Evolutionary conservation across 2,888 invertebrate species (phyloP), one percentile per base, ranked within the genome.

Genomic region (Chymomyza procnemis): DNA sequence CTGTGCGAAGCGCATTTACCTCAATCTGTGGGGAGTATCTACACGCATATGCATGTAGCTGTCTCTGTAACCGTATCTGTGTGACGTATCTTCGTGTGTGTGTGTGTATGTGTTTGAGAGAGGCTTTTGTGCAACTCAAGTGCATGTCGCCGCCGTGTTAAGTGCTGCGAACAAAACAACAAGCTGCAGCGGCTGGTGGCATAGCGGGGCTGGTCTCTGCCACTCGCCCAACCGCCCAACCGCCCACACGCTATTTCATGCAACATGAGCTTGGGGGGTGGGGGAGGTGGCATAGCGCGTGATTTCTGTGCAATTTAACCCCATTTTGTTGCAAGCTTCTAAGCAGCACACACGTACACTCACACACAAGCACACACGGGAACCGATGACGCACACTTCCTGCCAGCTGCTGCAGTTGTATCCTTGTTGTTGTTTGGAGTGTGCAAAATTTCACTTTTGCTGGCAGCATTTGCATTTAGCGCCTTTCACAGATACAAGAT

Each of bases 61-160:
- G 16, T 50, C 55, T 57, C 22, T 21, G 60, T 16, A 52, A 14
- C 6, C 66, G 60, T n/a, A 54, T 56, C 61, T 57, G 50, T 46
- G 58, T n/a, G n/a, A n/a, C n/a, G n/a, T n/a, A n/a, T n/a, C n/a
- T n/a, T n/a, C 54, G 12, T 22, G 48, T 22, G 47, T 50, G 50
- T 50, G 50, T 61, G 48, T 61, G 34, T 64, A 41, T 50, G 50
- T 50, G 50, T 61, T 41, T 61, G 34, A 62, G 56, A 61, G 63
- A 12, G 22, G 56, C 34, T 26, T 30, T 8, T 48, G 60, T 55
- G 50, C 69, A 86, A 78, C 78, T 88, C 89, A 89, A 88, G 88
- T 88, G 89, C 89, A 89, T 88, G 89, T 89, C 88, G 89, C 87
- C 89, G 89, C 72, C 88, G 88, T 89, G 89, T 89, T 88, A 89